Conservation (phyloP, 2,888 invertebrate genomes). For the Acleris literana region DNA sequence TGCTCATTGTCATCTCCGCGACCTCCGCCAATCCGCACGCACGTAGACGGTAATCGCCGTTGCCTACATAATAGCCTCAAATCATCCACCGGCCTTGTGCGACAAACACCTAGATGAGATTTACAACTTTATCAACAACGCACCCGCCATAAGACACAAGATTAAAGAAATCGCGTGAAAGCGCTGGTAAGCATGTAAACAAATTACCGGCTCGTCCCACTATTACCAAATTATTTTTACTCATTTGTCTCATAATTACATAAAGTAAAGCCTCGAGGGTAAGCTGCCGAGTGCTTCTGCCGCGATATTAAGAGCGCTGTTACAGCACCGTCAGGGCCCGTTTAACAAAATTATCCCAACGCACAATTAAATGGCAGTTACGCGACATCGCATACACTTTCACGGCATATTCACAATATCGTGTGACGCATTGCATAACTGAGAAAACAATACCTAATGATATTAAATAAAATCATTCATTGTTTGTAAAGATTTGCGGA, state of each 20-base stretch:
- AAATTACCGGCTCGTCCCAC: conserved; percentile 13
- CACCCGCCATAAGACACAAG: conserved; percentile 34
- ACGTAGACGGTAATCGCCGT: conserved; percentile 46
- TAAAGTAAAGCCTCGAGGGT: conserved; percentile 21
- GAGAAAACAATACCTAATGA: conserved; percentile 38
- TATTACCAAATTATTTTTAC: conserved; percentile 12
- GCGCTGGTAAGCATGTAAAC: conserved; percentile 45
- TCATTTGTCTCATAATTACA: conserved; percentile 19
- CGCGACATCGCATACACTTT: conserved; percentile 56
- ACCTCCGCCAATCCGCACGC: conserved; percentile 35
- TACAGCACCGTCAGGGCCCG: conserved; percentile 44
- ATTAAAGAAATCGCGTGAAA: conserved; percentile 65
- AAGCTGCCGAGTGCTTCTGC: conserved; percentile 23
- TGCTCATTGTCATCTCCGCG: conserved; percentile 29
- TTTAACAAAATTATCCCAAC: conserved; percentile 51
- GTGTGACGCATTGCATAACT: conserved; percentile 66
- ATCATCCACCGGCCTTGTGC: conserved; percentile 54
- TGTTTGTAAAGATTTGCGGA: conserved; percentile 48
- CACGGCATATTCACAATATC: conserved; percentile 58
- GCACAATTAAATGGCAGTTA: conserved; percentile 54
- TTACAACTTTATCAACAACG: not conserved
- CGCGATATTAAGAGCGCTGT: conserved; percentile 47
- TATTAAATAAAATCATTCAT: conserved; percentile 50
- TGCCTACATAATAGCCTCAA: conserved; percentile 53
- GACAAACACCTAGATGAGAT: conserved; percentile 32